Conservation (phyloP, 2,888 invertebrate species). For the Gasteruption jaculator region DNA sequence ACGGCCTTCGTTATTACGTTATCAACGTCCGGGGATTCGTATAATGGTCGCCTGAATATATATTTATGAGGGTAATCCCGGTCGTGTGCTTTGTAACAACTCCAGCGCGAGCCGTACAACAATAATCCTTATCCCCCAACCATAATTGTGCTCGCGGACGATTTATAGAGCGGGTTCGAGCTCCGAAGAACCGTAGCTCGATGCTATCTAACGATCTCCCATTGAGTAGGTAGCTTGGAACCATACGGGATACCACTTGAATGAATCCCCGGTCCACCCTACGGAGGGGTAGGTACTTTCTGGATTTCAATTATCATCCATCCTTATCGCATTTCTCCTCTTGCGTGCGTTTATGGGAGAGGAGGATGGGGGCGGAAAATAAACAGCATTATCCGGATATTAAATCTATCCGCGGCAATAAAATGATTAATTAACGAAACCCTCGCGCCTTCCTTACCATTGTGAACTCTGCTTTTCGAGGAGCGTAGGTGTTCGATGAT, state of each 20-base stretch:
- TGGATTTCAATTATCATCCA: too few species aligned
- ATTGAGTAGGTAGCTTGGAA: slow-evolving; percentile 42
- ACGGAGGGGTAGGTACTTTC: too few species aligned
- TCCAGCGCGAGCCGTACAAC: slow-evolving; percentile 38
- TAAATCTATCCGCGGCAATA: too few species aligned
- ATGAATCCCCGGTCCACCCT: too few species aligned
- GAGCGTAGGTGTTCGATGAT: slow-evolving; percentile 48
- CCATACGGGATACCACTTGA: too few species aligned
- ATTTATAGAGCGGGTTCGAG: slow-evolving; percentile 45
- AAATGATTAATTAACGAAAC: too few species aligned
- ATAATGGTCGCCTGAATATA: slow-evolving; percentile 35
- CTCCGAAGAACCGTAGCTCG: slow-evolving; percentile 26
- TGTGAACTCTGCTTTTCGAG: slow-evolving; percentile 38
- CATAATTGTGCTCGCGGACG: slow-evolving; percentile 49
- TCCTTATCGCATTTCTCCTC: too few species aligned
- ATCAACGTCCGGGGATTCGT: slow-evolving; percentile 39
- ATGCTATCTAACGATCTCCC: slow-evolving; percentile 47
- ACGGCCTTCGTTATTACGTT: slow-evolving; percentile 46
- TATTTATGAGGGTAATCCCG: slow-evolving; percentile 43
- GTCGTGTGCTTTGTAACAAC: too few species aligned
- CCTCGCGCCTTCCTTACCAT: slow-evolving; percentile 46
- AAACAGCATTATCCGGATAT: too few species aligned
- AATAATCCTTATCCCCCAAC: slow-evolving; percentile 47
- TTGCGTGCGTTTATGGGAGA: too few species aligned
- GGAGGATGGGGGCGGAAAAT: too few species aligned